Conservation (phyloP, 2,797 vertebrate genomes). For the Poeciliopsis paucimaculata region DNA sequence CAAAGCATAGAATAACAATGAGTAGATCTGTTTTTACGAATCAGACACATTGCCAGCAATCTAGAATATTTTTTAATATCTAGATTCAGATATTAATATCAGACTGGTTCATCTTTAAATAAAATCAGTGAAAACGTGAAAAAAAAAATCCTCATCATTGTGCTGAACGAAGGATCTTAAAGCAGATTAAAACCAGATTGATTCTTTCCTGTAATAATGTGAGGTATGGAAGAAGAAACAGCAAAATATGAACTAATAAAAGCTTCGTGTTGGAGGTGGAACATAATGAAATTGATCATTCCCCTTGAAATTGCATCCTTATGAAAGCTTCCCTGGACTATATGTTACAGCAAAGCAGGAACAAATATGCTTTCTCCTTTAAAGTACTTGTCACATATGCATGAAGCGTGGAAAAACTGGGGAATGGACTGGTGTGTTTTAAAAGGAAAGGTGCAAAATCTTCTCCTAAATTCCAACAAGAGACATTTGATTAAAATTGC, state of each 20-base stretch:
- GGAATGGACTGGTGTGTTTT: conserved; percentile 9
- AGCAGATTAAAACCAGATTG: conserved; percentile 42
- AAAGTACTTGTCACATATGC: conserved; percentile 35
- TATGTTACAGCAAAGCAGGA: conserved; percentile 5
- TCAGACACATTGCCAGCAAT: too few species aligned
- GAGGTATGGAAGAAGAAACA: conserved; percentile 34
- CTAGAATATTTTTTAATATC: too few species aligned
- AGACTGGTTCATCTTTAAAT: conserved; percentile 2
- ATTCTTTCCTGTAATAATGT: conserved; percentile 47
- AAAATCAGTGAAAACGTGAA: conserved; percentile 26
- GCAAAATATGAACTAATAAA: conserved; percentile 56
- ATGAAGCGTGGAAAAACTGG: conserved; percentile 23
- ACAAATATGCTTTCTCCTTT: conserved; percentile 28
- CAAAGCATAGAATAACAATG: too few species aligned
- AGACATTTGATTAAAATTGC: conserved; percentile 64
- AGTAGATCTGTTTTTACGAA: too few species aligned
- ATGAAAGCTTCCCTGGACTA: conserved; percentile 54
- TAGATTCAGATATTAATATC: too few species aligned
- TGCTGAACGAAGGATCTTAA: neutral
- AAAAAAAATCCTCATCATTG: neutral
- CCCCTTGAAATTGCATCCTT: conserved; percentile 69
- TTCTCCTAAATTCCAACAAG: conserved; percentile 35
- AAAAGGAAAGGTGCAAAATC: conserved; percentile 13
- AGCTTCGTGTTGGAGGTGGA: conserved; percentile 64
- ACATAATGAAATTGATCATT: conserved; percentile 57